Evolutionary conservation across 2,797 vertebrate genomes (phyloP).

Genomic region (Dendrocincla tyrannina): DNA sequence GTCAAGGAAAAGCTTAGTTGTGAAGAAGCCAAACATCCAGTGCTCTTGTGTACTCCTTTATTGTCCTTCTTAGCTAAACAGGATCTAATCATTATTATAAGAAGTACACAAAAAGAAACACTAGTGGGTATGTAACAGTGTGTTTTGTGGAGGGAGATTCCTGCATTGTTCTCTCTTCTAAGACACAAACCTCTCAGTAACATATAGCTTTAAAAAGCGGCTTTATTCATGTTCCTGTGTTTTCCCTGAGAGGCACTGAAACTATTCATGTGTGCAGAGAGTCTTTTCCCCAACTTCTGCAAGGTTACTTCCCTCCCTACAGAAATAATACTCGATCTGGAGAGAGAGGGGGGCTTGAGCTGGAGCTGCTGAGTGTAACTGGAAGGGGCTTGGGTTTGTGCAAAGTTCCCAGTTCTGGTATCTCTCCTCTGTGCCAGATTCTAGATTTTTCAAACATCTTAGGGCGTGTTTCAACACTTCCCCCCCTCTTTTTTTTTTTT

Average conservation of each 20-base stretch:
- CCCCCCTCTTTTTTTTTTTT: accelerated
- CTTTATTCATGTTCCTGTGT: not conserved
- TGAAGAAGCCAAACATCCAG: conserved; percentile 43
- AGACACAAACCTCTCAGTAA: not conserved
- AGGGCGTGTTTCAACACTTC: not conserved
- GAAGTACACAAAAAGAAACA: not conserved
- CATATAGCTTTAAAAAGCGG: not conserved
- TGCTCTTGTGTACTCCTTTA: not conserved
- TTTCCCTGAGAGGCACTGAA: not conserved
- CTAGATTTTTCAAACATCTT: not conserved
- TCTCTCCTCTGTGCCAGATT: not conserved
- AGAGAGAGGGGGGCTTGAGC: not conserved
- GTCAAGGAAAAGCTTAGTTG: not conserved
- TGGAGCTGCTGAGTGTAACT: not conserved
- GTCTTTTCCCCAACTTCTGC: not conserved
- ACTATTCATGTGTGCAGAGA: not conserved
- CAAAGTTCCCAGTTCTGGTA: not conserved
- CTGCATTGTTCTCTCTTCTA: not conserved
- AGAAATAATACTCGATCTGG: not conserved
- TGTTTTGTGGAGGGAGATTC: not conserved
- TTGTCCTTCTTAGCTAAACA: conserved; percentile 37
- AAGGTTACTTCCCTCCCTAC: not conserved
- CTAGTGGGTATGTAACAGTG: not conserved
- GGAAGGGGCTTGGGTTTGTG: not conserved
- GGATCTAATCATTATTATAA: conserved; percentile 28